Percentiles rank a stretch among this genome's conserved stretches.
Evolutionary conservation across 2,888 invertebrate genomes (phyloP).

Genomic region (Brachynemurus nebulosus): DNA sequence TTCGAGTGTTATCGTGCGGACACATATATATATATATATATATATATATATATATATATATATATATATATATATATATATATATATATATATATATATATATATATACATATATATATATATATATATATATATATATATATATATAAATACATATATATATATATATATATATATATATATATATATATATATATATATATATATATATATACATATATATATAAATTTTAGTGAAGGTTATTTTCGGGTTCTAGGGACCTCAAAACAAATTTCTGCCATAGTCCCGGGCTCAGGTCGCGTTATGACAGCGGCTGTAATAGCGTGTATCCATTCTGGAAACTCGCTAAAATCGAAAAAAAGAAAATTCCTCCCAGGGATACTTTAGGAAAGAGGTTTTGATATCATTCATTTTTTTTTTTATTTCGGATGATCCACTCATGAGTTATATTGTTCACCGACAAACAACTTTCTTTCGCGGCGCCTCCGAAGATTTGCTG

Average conservation of each 20-base stretch:
- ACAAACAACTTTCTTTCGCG: too few relatives aligned
- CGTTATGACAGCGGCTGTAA: too few relatives aligned
- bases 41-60: background rate
- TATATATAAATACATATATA: background rate
- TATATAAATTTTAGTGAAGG: background rate
- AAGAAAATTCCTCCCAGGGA: too few relatives aligned
- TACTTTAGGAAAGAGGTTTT: too few relatives aligned
- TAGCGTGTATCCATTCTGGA: too few relatives aligned
- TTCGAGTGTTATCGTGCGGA: background rate
- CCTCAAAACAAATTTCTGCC: too few relatives aligned
- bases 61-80: background rate
- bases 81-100: background rate
- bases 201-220: background rate
- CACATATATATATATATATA: background rate
- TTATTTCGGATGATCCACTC: too few relatives aligned
- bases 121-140: background rate
- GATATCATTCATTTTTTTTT: too few relatives aligned
- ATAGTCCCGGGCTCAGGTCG: too few relatives aligned
- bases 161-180: background rate
- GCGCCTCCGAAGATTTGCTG: too few relatives aligned
- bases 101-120: background rate
- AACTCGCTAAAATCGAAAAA: too few relatives aligned
- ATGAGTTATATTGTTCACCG: too few relatives aligned
- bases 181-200: background rate
- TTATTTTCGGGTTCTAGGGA: background rate